These are phyloP conservation scores for Megalops atlanticus DNA, from an alignment of 2,113 vertebrate species.

Conservation along the genomic window DNA sequence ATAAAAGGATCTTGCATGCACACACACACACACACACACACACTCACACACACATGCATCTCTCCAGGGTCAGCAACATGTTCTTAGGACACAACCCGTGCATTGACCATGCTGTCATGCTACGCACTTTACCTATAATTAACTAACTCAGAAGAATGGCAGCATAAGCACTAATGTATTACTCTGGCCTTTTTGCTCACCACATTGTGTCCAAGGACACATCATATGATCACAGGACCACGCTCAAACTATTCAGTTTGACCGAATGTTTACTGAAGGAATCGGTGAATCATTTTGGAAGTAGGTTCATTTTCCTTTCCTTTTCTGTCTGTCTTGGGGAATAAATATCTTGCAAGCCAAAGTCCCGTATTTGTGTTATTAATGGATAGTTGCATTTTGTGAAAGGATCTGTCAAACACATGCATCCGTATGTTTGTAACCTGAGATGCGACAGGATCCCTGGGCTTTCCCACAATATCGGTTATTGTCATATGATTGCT, in stretches of 20 bases:
- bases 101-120: constrained; percentile 65
- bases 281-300: constrained; percentile 53
- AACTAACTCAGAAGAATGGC: constrained; percentile 58
- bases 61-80: constrained; percentile 58
- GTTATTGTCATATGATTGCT: too few species aligned
- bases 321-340: not conserved
- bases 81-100: constrained; percentile 63
- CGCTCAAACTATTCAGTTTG: constrained; percentile 57
- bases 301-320: constrained; percentile 42
- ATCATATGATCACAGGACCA: constrained; percentile 60
- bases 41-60: constrained; percentile 45
- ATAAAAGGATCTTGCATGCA: too few species aligned
- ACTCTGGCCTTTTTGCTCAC: constrained; percentile 67
- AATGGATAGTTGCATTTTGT: not conserved
- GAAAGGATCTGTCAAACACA: not conserved
- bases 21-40: constrained; percentile 8
- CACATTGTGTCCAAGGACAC: constrained; percentile 64
- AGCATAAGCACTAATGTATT: constrained; percentile 65
- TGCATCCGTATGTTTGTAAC: too few species aligned
- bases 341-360: not conserved
- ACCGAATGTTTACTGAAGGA: constrained; percentile 59
- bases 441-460: too few species aligned
- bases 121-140: constrained; percentile 71
- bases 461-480: too few species aligned
- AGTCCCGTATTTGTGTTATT: not conserved